These are phyloP conservation scores for Erebia palarica DNA, from an alignment of 2,888 invertebrate genomes.

Conservation along the genomic window DNA sequence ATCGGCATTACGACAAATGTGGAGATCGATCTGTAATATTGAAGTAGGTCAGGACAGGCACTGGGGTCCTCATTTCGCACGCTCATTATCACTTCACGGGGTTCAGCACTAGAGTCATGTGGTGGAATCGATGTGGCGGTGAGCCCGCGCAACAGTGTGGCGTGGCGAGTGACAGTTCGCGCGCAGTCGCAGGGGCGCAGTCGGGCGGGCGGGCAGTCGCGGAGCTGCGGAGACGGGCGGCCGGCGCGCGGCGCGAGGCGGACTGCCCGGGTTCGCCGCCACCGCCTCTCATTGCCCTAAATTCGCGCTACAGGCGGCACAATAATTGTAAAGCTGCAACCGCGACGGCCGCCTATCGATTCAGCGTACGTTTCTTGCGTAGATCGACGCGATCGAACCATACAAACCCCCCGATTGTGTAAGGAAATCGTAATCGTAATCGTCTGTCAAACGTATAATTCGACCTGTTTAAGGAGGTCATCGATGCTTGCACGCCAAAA, in stretches of 20 bases:
- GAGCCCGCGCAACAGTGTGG: slow-evolving; percentile 60
- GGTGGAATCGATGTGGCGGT: slow-evolving; percentile 38
- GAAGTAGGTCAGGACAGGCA: slow-evolving; percentile 49
- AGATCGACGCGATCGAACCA: no score
- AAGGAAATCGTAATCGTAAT: no score
- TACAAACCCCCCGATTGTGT: no score
- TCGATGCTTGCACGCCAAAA: no score
- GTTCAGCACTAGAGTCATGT: slow-evolving; percentile 39
- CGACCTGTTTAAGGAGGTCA: no score
- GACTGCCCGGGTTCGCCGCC: slow-evolving; percentile 59
- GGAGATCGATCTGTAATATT: slow-evolving; percentile 45
- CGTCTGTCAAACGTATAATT: no score
- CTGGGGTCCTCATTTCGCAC: slow-evolving; percentile 43
- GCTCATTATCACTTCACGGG: slow-evolving; percentile 44
- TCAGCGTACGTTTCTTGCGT: slow-evolving; percentile 52
- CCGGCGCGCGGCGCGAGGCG: slow-evolving; percentile 65
- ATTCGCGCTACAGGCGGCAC: slow-evolving; percentile 72
- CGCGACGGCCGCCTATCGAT: slow-evolving; percentile 75
- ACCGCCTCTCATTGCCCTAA: slow-evolving; percentile 73
- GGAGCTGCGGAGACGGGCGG: slow-evolving; percentile 55
- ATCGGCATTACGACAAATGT: slow-evolving; percentile 42
- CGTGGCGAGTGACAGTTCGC: slow-evolving; percentile 38
- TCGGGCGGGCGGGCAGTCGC: slow-evolving; percentile 30
- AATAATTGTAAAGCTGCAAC: slow-evolving; percentile 75
- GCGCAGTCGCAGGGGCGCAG: slow-evolving; percentile 43